Evolutionary conservation across 2,888 invertebrate species (phyloP).

Genomic region (Psococerastis gibbosa): DNA sequence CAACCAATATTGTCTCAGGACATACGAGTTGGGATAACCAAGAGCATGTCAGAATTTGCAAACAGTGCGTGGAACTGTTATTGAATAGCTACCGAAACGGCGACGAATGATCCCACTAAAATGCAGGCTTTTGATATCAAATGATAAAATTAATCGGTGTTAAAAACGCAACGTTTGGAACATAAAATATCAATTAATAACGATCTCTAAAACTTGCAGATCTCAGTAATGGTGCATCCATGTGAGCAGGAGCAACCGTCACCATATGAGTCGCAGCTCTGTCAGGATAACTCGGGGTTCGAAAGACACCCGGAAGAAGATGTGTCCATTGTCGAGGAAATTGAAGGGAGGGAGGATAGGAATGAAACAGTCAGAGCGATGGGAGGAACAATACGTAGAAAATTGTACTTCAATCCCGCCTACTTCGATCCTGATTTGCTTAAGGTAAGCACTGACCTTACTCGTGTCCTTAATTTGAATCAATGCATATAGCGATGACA

Average conservation of each 20-base stretch:
- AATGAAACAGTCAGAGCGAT: conserved; percentile 43
- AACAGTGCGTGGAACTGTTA: no score
- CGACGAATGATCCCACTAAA: no score
- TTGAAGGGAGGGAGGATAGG: conserved; percentile 42
- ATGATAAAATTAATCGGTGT: no score
- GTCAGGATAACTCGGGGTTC: conserved; percentile 36
- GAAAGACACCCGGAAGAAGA: conserved; percentile 69
- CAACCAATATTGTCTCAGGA: no score
- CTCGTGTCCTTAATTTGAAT: conserved; percentile 6
- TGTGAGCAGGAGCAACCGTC: conserved; percentile 19
- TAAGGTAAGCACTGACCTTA: no score
- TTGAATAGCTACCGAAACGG: no score
- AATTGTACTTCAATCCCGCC: conserved; percentile 76
- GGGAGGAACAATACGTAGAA: conserved; percentile 47
- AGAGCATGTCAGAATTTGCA: no score
- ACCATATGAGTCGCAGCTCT: conserved; percentile 22
- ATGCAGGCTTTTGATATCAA: no score
- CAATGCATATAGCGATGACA: background rate
- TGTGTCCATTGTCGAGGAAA: conserved; percentile 66
- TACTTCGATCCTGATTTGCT: conserved; percentile 77
- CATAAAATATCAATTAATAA: background rate
- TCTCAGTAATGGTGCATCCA: conserved; percentile 55
- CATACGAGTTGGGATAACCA: no score
- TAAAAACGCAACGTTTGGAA: conserved; percentile 1
- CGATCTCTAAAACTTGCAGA: conserved; percentile 27